Base-by-base conservation (phyloP, 2,888 invertebrate species). In the Ryuthela nishihirai region DNA sequence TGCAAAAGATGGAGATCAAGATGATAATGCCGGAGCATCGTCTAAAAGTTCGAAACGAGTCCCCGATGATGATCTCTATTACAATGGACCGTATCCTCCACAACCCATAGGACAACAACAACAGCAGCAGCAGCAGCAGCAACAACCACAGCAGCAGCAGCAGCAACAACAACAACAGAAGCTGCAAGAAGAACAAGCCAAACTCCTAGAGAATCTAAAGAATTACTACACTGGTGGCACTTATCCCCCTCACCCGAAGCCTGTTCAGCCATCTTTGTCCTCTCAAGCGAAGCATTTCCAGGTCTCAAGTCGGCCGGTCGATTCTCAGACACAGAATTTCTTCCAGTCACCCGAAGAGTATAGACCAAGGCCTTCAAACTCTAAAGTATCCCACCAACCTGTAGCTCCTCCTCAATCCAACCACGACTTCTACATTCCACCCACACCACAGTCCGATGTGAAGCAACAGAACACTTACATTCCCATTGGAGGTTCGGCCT, bases 61-160 rank as follows among this genome's bases (percentile, higher is more conserved):
- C 5, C 39, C 38, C 7, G 49, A 50, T 0, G 55, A 45, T 10
- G 23, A 40, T 4, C 40, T 42, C 7, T 46, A 58, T 44, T 50
- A 45, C 24, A 42, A 50, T 24, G 58, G 58, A 29, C 58, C 58
- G 2, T 58, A 58, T 32, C 58, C 58, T 12, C 58, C 58, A 2
- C 38, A 44, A 6, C 52, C 52, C 2, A 47, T 59, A 9, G 52
- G 53, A 7, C 17, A 59, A 7, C 45, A 59, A 34, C 47, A 59
- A 9, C 20, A 52, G 39, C 47, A 44, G 2, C 47, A 52, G 20
- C 24, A 47, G 5, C 9, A 29, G 7, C 9, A 29, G 7, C 9
- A 7, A 9, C 29, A 29, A 29, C 29, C 29, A 12, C 29, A 29
- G 12, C 41, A 52, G 1, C n/a, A n/a, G n/a, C n/a, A n/a, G n/a